phyloP scores from a whole-genome alignment of 37 sponge, comb jelly and placozoan species.

The Chondrilla cf. caribensis region DNA sequence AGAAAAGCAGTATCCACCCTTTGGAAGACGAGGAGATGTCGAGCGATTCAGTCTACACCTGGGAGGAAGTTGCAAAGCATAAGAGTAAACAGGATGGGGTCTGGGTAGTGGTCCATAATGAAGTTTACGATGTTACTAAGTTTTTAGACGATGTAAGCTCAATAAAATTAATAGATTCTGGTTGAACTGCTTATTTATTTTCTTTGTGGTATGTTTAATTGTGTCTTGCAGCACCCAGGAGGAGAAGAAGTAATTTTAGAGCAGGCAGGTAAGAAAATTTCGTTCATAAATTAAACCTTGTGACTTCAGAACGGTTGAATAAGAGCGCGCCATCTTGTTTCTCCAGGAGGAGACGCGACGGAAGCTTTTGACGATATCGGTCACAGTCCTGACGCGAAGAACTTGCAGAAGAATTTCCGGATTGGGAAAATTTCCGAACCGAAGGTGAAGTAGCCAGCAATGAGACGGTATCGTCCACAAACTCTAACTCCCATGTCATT shows the following conservation, averaged over 20 bases:
- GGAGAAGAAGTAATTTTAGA: constrained; percentile 93
- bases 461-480: too few species aligned
- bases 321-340: neutral
- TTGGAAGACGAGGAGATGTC: too few species aligned
- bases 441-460: neutral
- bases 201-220: neutral
- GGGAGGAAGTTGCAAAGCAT: constrained; percentile 81
- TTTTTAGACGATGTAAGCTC: constrained; percentile 85
- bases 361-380: constrained; percentile 93
- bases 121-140: constrained; percentile 92
- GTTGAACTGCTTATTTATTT: too few species aligned
- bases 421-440: constrained; percentile 48
- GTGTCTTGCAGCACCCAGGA: constrained; percentile 81
- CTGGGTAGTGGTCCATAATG: constrained; percentile 88
- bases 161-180: neutral
- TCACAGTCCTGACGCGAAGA: constrained; percentile 85
- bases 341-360: constrained; percentile 74
- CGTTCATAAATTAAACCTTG: neutral
- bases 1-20: too few species aligned
- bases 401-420: constrained; percentile 55
- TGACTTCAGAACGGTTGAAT: neutral
- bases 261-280: constrained; percentile 63
- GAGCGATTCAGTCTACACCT: constrained; percentile 14
- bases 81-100: constrained; percentile 29
- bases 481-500: too few species aligned